phyloP scores from a whole-genome alignment of 2,797 vertebrate genomes.

The Danio tinwini region DNA sequence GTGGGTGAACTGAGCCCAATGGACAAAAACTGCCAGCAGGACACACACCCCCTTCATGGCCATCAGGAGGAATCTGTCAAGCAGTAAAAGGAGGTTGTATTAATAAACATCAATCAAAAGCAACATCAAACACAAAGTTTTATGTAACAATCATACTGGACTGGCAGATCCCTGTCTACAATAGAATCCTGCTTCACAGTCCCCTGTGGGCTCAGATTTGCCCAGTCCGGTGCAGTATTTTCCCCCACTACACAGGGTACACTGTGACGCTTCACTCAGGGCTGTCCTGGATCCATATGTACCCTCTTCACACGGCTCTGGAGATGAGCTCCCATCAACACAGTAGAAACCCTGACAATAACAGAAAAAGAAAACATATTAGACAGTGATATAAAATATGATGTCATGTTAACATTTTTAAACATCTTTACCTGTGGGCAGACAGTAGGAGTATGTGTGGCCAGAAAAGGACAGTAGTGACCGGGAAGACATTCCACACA shows the following conservation, averaged over 20 bases:
- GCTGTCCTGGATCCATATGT: conserved; percentile 74
- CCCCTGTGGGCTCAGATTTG: conserved; percentile 77
- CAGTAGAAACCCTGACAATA: conserved; percentile 84
- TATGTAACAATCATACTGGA: conserved; percentile 73
- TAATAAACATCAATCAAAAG: background rate
- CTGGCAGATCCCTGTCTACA: conserved; percentile 81
- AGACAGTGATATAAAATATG: background rate
- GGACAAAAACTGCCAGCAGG: conserved; percentile 77
- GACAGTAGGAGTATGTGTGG: conserved; percentile 73
- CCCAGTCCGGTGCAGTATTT: conserved; percentile 82
- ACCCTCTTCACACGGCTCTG: conserved; percentile 80
- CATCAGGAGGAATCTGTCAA: conserved; percentile 80
- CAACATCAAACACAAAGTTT: background rate
- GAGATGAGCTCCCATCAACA: conserved; percentile 72
- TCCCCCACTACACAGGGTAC: conserved; percentile 80
- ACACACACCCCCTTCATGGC: conserved; percentile 81
- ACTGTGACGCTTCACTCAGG: conserved; percentile 73
- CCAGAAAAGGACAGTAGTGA: conserved; percentile 79
- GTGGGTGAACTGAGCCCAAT: conserved; percentile 63
- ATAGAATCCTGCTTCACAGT: conserved; percentile 85
- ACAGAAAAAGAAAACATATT: conserved; percentile 13
- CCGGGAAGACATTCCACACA: conserved; percentile 82
- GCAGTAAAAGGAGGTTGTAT: conserved; percentile 24
- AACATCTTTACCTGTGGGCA: conserved; percentile 79
- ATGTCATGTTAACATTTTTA: background rate